Percentiles rank a stretch among this genome's conserved stretches.
Conservation (phyloP, 2,888 invertebrate genomes). For the Abrostola tripartita region DNA sequence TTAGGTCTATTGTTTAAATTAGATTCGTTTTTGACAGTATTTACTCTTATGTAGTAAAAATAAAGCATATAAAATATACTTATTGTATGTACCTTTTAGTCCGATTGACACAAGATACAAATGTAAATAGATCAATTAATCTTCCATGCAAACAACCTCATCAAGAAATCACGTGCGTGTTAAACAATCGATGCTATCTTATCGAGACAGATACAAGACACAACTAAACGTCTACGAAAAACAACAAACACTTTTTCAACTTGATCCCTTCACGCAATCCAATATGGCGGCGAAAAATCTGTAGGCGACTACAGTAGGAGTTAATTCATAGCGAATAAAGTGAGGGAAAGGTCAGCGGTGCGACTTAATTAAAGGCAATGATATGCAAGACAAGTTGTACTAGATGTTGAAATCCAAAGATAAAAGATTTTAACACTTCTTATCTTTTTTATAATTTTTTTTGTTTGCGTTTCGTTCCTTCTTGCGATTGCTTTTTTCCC, state of each 20-base stretch:
- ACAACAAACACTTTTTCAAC: conserved; percentile 40
- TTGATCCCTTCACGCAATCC: conserved; percentile 48
- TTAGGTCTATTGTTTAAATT: too few relatives aligned
- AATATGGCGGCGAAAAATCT: conserved; percentile 42
- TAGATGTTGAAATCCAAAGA: background rate
- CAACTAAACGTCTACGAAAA: conserved; percentile 23
- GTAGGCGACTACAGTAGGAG: conserved; percentile 51
- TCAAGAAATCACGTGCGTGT: conserved; percentile 53
- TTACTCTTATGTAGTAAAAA: too few relatives aligned
- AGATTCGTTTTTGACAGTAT: too few relatives aligned
- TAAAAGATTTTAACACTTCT: background rate
- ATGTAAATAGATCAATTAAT: conserved; percentile 12
- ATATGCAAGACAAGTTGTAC: background rate
- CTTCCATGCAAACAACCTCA: conserved; percentile 13
- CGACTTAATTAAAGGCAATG: conserved; percentile 21
- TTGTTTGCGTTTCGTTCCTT: background rate
- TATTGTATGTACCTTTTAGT: too few relatives aligned
- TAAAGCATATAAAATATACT: too few relatives aligned
- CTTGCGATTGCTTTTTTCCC: background rate
- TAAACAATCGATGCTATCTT: conserved; percentile 52
- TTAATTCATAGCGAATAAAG: conserved; percentile 41
- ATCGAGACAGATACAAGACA: conserved; percentile 44
- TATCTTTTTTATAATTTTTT: background rate
- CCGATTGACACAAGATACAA: too few relatives aligned
- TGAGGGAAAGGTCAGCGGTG: conserved; percentile 21